A percentile compares a stretch with the other conserved stretches of the same genome.
Evolutionary conservation across 1,140 invertebrate species (phyloP).

Genomic region (Eumaeus atala): DNA sequence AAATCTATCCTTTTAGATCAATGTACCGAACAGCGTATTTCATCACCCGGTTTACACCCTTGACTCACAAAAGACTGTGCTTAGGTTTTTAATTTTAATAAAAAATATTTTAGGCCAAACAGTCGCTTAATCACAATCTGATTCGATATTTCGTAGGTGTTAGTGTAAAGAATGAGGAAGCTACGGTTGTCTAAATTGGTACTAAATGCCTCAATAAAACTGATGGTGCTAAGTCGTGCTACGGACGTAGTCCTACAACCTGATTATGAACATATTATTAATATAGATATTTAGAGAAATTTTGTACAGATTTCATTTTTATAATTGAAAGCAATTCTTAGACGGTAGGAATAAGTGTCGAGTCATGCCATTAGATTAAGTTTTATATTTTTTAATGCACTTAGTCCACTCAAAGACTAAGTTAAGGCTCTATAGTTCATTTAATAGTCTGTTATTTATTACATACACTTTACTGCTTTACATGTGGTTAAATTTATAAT

Average conservation of each 20-base stretch:
- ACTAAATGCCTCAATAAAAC: slow-evolving; percentile 38
- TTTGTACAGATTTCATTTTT: slow-evolving; percentile 52
- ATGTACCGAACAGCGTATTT: background rate
- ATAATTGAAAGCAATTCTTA: slow-evolving; percentile 25
- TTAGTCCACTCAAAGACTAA: background rate
- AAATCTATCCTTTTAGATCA: too few relatives aligned
- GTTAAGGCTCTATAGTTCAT: background rate
- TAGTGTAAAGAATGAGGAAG: background rate
- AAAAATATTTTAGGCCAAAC: background rate
- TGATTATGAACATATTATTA: slow-evolving; percentile 48
- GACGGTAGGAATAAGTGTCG: slow-evolving; percentile 48
- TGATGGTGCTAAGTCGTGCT: slow-evolving; percentile 65
- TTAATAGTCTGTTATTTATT: too few relatives aligned
- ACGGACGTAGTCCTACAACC: slow-evolving; percentile 54
- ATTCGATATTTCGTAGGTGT: slow-evolving; percentile 11
- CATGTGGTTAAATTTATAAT: too few relatives aligned
- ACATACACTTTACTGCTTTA: too few relatives aligned
- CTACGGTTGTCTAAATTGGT: slow-evolving; percentile 24
- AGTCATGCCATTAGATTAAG: slow-evolving; percentile 71
- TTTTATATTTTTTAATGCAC: slow-evolving; percentile 25
- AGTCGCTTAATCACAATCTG: background rate
- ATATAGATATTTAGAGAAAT: slow-evolving; percentile 32
- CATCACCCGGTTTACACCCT: background rate
- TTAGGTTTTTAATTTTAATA: slow-evolving; percentile 3
- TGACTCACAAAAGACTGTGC: slow-evolving; percentile 1